Evolutionary conservation across 1,140 invertebrate species (phyloP).

Genomic region (Trichonephila clavipes): DNA sequence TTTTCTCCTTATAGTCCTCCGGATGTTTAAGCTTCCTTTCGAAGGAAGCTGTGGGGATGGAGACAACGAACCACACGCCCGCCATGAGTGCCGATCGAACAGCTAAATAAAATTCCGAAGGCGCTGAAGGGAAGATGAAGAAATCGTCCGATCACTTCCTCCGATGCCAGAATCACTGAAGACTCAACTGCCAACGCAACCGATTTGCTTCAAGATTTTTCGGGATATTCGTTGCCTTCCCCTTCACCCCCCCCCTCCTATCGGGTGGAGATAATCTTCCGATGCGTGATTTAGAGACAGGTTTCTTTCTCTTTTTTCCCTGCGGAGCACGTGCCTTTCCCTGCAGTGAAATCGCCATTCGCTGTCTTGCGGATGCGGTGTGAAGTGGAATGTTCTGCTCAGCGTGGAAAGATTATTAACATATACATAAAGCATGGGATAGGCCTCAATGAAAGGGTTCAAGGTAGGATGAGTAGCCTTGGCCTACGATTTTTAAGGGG

Average conservation of each 20-base stretch:
- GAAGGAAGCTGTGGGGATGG: constrained; percentile 40
- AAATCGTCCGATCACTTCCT: constrained; percentile 42
- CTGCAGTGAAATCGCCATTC: not conserved
- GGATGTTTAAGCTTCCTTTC: constrained; percentile 45
- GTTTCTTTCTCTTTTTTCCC: not conserved
- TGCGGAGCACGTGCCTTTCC: not conserved
- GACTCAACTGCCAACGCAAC: not conserved
- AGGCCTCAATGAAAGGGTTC: too few relatives aligned
- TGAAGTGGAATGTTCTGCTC: not conserved
- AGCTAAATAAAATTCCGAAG: not conserved
- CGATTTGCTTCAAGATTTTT: not conserved
- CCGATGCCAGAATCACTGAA: not conserved
- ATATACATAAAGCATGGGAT: too few relatives aligned
- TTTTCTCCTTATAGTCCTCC: constrained; percentile 36
- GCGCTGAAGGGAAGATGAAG: constrained; percentile 7
- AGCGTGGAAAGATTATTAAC: not conserved
- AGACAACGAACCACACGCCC: constrained; percentile 53
- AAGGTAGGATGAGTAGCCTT: too few relatives aligned
- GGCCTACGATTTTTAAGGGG: too few relatives aligned
- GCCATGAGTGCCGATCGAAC: constrained; percentile 22
- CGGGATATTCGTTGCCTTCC: not conserved
- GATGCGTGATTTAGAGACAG: constrained; percentile 4
- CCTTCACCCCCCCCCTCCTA: not conserved
- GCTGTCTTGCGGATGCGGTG: not conserved
- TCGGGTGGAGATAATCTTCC: not conserved